These are phyloP conservation scores for Drosophila santomea DNA, from an alignment of 1,140 invertebrate genomes.

Conservation along the genomic window DNA sequence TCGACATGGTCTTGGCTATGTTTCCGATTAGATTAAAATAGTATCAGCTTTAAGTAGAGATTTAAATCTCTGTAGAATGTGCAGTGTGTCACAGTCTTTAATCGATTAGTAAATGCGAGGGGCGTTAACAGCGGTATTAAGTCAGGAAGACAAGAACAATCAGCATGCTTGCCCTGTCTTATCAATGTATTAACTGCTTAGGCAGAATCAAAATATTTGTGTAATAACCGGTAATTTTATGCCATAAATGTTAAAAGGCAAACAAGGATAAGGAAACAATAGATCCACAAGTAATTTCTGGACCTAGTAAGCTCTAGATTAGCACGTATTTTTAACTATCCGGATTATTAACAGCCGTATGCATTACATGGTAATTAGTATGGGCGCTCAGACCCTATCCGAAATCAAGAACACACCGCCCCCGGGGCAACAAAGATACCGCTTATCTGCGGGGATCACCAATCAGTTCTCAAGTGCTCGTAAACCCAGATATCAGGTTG, in stretches of 20 bases:
- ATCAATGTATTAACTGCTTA: constrained; percentile 8
- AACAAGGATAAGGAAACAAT: neutral
- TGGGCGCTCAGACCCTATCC: constrained; percentile 16
- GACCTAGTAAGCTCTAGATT: neutral
- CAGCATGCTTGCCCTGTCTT: neutral
- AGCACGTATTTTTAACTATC: neutral
- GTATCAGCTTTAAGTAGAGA: constrained; percentile 4
- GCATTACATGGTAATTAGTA: constrained; percentile 14
- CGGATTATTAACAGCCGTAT: constrained; percentile 1
- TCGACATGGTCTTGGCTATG: constrained; percentile 6
- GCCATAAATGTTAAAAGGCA: constrained; percentile 8
- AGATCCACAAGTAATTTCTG: neutral
- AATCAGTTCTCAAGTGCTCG: constrained; percentile 23
- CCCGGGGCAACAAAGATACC: constrained; percentile 21
- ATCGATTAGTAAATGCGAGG: neutral
- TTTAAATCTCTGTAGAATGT: constrained; percentile 3
- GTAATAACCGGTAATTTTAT: neutral
- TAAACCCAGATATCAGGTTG: constrained; percentile 34
- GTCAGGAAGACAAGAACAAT: neutral
- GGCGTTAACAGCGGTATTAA: neutral
- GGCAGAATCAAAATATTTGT: neutral
- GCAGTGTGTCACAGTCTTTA: constrained; percentile 11
- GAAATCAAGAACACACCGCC: constrained; percentile 22
- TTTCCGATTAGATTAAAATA: constrained; percentile 40
- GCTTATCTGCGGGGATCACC: constrained; percentile 33